Base-by-base conservation (phyloP, 2,888 invertebrate species). In the Ashinkailepas kermadecensis region DNA sequence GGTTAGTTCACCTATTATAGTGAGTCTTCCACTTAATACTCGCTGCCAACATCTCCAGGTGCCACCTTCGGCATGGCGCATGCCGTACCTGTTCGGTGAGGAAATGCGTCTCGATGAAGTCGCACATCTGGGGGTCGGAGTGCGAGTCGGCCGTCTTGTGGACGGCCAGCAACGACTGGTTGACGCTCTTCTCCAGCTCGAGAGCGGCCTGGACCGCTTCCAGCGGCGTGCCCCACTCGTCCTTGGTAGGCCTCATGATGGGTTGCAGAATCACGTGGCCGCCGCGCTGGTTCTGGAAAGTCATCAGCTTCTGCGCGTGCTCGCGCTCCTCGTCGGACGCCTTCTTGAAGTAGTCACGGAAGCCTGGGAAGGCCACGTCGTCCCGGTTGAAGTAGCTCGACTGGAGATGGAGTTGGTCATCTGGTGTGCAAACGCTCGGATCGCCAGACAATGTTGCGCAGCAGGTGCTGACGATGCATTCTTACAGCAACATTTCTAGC, bases 371-470 rank as follows among this genome's bases (percentile, higher is more conserved):
- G 18, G 94, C 94, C 2, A 95, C 91, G 87, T 95, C 95, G 85
- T 93, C 93, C 82, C 95, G 91, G 86, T 94, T 92, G 87, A 95
- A 95, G 87, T 94, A 91, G 87, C 90, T 92, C 15, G 93, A 91
- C 93, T 93, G 83, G n/a, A 15, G 58, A 21, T 0, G 4, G 39
- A 39, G 39, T 39, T 39, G 39, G 39, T 39, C 39, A 39, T 39
- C 39, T 39, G 39, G 39, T 39, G 39, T 39, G 39, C 39, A 39
- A 39, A 39, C 39, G 39, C 39, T 39, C 39, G 4, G 39, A 39
- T 39, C 39, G 39, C 39, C 39, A 39, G 39, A 39, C 39, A 39
- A 39, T 39, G 39, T 39, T 39, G 39, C 39, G 39, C 39, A 39
- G 39, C 39, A 39, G 4, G 39, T 39, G 39, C 39, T 39, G 39